Evolutionary conservation across 2,113 vertebrate species (phyloP), one percentile per base, ranked within the genome.

Genomic region (Microcebus jonahi): DNA sequence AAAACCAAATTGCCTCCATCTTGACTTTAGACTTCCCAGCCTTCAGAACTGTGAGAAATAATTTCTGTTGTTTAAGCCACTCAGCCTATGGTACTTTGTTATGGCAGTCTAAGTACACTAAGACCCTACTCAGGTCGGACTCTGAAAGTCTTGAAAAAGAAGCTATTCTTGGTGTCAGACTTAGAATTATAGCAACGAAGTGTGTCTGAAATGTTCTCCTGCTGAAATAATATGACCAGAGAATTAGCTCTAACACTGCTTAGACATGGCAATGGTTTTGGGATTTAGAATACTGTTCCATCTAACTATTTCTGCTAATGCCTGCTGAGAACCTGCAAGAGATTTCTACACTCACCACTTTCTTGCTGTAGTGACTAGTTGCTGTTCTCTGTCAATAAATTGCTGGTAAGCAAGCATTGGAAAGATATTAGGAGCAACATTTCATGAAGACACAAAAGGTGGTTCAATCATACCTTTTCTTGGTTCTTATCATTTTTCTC

Each of bases 401-500:
- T 88, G n/a, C 65, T 71, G 18, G 67, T n/a, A 75, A 81, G 34
- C 29, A 68, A 67, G 29, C 63, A 53, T 0, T 15, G 13, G 45
- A 63, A 92, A 96, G 63, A 59, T 79, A 65, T 68, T 23, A 63
- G 75, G 25, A 34, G 45, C 6, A 7, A 20, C 17, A 42, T 53
- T 88, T 70, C 10, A 57, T 6, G 42, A 85, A 70, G 76, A 85
- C 8, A 83, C 29, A 65, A 45, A 96, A 81, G 2, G 8, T 68
- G 91, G 23, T 21, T 68, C 80, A 34, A 21, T 93, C 98, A 80
- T 98, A 99, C 99, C 99, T 99, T 99, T n/a, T 99, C 99, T 94
- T 98, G 98, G 6, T 99, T 99, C 97, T 99, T 99, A 96, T 99
- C 99, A 59, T 99, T 99, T 98, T 99, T 99, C 96, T 99, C 99